Percentiles rank a stretch among this genome's conserved stretches.
phyloP scores from a whole-genome alignment of 2,888 invertebrate species.

The Endotricha flammealis region DNA sequence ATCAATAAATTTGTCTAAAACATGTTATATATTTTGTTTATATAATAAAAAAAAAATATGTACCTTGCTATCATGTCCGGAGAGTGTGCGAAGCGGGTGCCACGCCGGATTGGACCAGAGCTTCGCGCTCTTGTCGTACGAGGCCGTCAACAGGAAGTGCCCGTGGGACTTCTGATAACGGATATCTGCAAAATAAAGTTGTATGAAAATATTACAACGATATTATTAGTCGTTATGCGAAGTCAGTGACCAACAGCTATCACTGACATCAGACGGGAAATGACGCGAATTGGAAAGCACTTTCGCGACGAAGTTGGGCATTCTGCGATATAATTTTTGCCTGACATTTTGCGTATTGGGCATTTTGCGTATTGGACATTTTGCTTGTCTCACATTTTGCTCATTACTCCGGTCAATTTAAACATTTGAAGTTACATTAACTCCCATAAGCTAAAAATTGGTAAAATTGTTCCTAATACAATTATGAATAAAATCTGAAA shows the following conservation, averaged over 20 bases:
- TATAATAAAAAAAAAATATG: background rate
- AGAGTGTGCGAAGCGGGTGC: conserved; percentile 96
- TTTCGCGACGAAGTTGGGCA: too few species aligned
- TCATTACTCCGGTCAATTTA: too few species aligned
- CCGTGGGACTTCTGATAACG: conserved; percentile 92
- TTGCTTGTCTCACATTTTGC: too few species aligned
- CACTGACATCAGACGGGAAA: background rate
- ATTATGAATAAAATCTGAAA: too few species aligned
- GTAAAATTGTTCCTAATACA: too few species aligned
- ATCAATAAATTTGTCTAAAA: too few species aligned
- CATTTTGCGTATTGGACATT: too few species aligned
- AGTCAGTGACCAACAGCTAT: background rate
- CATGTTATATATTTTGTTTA: too few species aligned
- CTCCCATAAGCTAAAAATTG: too few species aligned
- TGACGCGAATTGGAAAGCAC: too few species aligned
- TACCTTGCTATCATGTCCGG: conserved; percentile 95
- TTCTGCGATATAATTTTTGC: background rate
- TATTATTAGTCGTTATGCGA: background rate
- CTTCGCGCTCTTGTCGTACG: conserved; percentile 95
- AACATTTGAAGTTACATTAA: too few species aligned
- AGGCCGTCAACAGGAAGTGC: conserved; percentile 93
- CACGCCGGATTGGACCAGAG: conserved; percentile 98
- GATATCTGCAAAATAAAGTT: conserved; percentile 82
- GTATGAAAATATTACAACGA: background rate
- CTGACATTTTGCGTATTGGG: too few species aligned